A percentile compares a stretch with the other conserved stretches of the same genome.
phyloP scores from a whole-genome alignment of 2,888 invertebrate genomes.

The Leucophenga maculata region DNA sequence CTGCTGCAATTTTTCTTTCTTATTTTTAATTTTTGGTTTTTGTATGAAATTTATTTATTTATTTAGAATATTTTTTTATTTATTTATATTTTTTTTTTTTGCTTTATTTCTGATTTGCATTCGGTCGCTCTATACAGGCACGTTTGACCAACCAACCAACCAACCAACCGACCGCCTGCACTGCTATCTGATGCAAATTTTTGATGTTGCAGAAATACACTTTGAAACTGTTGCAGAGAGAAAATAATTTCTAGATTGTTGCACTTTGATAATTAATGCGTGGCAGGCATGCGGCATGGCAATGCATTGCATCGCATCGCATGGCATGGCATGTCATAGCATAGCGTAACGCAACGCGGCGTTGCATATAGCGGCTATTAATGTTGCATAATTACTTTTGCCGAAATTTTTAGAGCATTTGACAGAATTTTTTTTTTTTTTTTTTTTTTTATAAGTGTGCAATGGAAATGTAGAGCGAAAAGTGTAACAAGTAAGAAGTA shows the following conservation, averaged over 20 bases:
- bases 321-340: neutral
- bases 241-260: constrained; percentile 48
- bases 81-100: constrained; percentile 26
- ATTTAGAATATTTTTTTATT: constrained; percentile 24
- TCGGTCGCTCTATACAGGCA: no score
- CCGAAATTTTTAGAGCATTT: no score
- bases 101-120: constrained; percentile 15
- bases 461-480: no score
- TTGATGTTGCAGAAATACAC: no score
- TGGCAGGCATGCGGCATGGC: constrained; percentile 58
- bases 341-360: neutral
- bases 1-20: no score
- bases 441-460: no score
- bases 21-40: neutral
- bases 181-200: constrained; percentile 42
- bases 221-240: constrained; percentile 39
- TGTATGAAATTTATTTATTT: no score
- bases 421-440: no score
- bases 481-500: no score
- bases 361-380: constrained; percentile 26
- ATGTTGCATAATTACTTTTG: constrained; percentile 13
- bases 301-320: constrained; percentile 38
- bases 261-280: constrained; percentile 65
- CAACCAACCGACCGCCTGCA: no score
- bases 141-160: no score